phyloP scores from a whole-genome alignment of 2,113 vertebrate genomes.

The Atractosteus spatula region DNA sequence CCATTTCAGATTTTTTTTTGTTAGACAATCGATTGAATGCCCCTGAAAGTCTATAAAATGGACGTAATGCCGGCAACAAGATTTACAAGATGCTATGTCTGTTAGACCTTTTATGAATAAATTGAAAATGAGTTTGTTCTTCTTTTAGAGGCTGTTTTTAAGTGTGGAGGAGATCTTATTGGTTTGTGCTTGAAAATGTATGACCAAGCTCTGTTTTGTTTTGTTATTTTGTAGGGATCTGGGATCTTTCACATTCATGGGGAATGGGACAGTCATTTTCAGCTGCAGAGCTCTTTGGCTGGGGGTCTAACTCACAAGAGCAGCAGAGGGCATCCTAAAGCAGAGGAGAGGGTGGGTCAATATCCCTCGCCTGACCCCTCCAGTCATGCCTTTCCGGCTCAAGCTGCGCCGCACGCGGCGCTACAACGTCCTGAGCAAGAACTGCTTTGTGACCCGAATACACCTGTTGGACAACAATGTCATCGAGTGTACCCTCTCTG shows the following conservation, averaged over 20 bases:
- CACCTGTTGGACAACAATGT: constrained; percentile 84
- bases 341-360: constrained; percentile 42
- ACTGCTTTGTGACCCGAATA: constrained; percentile 93
- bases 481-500: constrained; percentile 90
- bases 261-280: constrained; percentile 67
- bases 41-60: too few relatives aligned
- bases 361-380: constrained; percentile 12
- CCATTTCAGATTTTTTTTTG: too few relatives aligned
- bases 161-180: too few relatives aligned
- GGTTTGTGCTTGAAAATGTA: too few relatives aligned
- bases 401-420: constrained; percentile 87
- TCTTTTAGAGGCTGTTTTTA: too few relatives aligned
- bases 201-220: too few relatives aligned
- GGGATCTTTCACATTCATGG: constrained; percentile 35
- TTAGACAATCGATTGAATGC: too few relatives aligned
- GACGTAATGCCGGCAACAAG: too few relatives aligned
- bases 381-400: constrained; percentile 91
- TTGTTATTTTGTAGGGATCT: constrained; percentile 4
- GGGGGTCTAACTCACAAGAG: constrained; percentile 43
- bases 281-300: constrained; percentile 57
- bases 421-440: constrained; percentile 96
- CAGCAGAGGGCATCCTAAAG: constrained; percentile 43
- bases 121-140: too few relatives aligned
- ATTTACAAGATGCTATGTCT: too few relatives aligned
- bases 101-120: too few relatives aligned